These are phyloP conservation scores for Noctua janthe DNA, from an alignment of 2,888 invertebrate species.

Conservation along the genomic window DNA sequence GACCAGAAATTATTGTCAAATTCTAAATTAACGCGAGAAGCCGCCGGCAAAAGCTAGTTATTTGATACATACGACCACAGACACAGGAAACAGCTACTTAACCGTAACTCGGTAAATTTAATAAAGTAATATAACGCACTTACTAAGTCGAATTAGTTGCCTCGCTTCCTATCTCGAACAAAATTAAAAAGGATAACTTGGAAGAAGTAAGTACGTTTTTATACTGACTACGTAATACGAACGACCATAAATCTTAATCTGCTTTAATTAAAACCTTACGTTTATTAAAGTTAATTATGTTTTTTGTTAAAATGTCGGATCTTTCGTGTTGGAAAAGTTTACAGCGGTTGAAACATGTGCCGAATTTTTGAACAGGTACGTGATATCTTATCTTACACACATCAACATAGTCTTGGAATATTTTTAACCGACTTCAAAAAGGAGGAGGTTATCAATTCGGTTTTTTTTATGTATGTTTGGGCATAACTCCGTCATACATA, in stretches of 20 bases:
- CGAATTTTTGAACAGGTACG: background rate
- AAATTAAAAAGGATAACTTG: conserved; percentile 58
- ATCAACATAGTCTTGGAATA: background rate
- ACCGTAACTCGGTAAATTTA: conserved; percentile 8
- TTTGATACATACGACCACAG: background rate
- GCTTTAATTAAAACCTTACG: conserved; percentile 60
- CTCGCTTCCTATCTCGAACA: conserved; percentile 11
- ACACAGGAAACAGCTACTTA: background rate
- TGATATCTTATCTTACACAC: background rate
- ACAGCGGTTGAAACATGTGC: background rate
- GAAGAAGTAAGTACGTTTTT: conserved; percentile 58
- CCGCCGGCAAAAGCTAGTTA: too few species aligned
- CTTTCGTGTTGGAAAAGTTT: background rate
- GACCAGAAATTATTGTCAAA: too few species aligned
- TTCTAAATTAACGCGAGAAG: too few species aligned
- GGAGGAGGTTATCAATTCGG: too few species aligned
- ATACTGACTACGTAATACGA: conserved; percentile 47
- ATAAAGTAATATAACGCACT: conserved; percentile 30
- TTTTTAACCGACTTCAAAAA: too few species aligned
- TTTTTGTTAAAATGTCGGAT: conserved; percentile 14
- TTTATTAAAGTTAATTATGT: conserved; percentile 39
- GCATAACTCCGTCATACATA: too few species aligned
- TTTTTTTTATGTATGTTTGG: too few species aligned
- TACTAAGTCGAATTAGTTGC: conserved; percentile 37
- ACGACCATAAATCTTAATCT: conserved; percentile 62